Percentiles rank a stretch among this genome's conserved stretches.
Conservation (phyloP, 2,113 vertebrate species). For the Myrmecophaga tridactyla region DNA sequence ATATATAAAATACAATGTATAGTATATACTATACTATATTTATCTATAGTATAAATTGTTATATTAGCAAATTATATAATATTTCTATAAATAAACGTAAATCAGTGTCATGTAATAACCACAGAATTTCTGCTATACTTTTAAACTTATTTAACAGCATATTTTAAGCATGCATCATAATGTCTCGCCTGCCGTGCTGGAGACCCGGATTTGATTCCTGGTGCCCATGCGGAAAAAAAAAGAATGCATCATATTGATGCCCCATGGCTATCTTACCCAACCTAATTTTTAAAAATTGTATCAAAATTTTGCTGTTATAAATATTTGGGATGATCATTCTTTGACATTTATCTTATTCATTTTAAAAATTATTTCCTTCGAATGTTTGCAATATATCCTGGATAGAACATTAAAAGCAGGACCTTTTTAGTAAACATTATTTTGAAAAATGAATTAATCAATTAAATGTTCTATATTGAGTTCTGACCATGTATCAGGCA, state of each 20-base stretch:
- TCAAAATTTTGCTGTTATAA: not conserved
- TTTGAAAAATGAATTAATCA: not conserved
- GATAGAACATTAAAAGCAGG: not conserved
- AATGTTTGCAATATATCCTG: not conserved
- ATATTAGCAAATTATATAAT: not conserved
- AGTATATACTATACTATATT: too few relatives aligned
- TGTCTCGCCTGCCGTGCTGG: too few relatives aligned
- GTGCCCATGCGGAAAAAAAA: too few relatives aligned
- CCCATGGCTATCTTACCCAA: not conserved
- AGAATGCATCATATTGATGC: not conserved
- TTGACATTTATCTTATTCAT: not conserved
- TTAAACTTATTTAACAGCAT: not conserved
- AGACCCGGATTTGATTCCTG: too few relatives aligned
- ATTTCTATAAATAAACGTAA: conserved; percentile 18
- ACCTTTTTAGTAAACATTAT: not conserved
- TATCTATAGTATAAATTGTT: too few relatives aligned
- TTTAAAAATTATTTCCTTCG: conserved; percentile 17
- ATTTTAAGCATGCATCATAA: not conserved
- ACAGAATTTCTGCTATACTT: not conserved
- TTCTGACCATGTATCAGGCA: not conserved
- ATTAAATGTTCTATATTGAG: not conserved
- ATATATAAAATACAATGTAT: not conserved
- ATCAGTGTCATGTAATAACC: not conserved
- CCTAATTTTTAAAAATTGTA: conserved; percentile 9
- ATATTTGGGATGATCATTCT: not conserved